Evolutionary conservation across 2,797 vertebrate species (phyloP).

Genomic region (Myoxocephalus aenaeus): DNA sequence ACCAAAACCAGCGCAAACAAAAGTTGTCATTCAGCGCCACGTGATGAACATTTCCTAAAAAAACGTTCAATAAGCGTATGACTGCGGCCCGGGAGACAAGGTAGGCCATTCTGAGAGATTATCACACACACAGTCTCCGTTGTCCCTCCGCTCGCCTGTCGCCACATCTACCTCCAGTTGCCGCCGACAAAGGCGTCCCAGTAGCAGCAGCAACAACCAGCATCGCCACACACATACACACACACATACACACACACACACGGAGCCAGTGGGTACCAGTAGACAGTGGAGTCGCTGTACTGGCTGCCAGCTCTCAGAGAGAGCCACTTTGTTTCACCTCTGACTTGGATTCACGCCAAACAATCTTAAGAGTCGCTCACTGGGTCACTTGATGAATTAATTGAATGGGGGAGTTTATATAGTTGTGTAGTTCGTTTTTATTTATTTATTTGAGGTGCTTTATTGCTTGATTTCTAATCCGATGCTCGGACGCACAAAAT

Average conservation of each 20-base stretch:
- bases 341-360: conserved; percentile 65
- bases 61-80: conserved; percentile 37
- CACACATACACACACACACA: conserved; percentile 28
- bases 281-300: conserved; percentile 74
- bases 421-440: conserved; percentile 39
- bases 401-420: conserved; percentile 75
- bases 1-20: conserved; percentile 5
- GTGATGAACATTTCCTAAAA: conserved; percentile 28
- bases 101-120: conserved; percentile 31
- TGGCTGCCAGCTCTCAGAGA: conserved; percentile 67
- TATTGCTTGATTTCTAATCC: conserved; percentile 51
- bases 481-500: conserved; percentile 37
- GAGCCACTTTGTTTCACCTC: conserved; percentile 78
- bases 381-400: conserved; percentile 75
- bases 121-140: conserved; percentile 48
- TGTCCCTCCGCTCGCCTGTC: conserved; percentile 44
- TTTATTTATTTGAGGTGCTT: conserved; percentile 47
- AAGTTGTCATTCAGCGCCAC: conserved; percentile 19
- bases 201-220: conserved; percentile 53
- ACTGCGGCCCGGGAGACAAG: conserved; percentile 37
- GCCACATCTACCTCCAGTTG: conserved; percentile 65
- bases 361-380: conserved; percentile 65
- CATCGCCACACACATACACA: conserved; percentile 16
- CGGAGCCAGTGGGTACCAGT: conserved; percentile 49
- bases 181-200: conserved; percentile 69